phyloP scores from a whole-genome alignment of 2,888 invertebrate genomes.

The Tenthredo scrophulariae region DNA sequence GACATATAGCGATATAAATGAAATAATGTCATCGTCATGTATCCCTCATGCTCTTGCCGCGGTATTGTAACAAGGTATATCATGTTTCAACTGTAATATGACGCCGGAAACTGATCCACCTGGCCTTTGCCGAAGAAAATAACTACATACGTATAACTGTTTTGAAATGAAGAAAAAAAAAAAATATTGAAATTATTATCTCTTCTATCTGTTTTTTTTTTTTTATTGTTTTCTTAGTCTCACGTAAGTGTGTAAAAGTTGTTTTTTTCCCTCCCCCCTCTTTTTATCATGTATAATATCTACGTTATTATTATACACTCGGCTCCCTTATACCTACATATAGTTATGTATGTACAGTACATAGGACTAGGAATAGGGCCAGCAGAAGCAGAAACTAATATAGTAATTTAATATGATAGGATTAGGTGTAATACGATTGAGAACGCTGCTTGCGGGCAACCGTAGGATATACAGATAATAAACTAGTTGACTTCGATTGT shows the following conservation, averaged over 20 bases:
- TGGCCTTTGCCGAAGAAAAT: conserved; percentile 40
- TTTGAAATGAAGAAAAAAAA: background rate
- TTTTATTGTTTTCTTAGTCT: background rate
- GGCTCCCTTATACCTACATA: background rate
- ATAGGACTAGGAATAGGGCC: background rate
- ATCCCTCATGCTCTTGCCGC: conserved; percentile 3
- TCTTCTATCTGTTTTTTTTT: background rate
- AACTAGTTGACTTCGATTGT: conserved; percentile 17
- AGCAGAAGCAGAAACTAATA: conserved; percentile 1
- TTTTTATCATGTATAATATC: background rate
- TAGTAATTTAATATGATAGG: conserved; percentile 44
- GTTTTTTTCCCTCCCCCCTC: background rate
- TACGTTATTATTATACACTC: background rate
- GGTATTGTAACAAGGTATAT: conserved; percentile 49
- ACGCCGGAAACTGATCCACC: conserved; percentile 43
- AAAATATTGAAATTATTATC: background rate
- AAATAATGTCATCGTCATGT: conserved; percentile 12
- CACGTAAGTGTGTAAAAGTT: background rate
- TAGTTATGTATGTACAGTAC: background rate
- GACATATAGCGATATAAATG: background rate
- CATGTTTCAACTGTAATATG: conserved; percentile 40
- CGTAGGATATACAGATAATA: background rate
- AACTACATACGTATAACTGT: conserved; percentile 22
- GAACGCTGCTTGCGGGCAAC: conserved; percentile 1
- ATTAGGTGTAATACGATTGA: conserved; percentile 36